A percentile compares a stretch with the other conserved stretches of the same genome.
Evolutionary conservation across 2,113 vertebrate genomes (phyloP).

Genomic region (Poicephalus gulielmi): DNA sequence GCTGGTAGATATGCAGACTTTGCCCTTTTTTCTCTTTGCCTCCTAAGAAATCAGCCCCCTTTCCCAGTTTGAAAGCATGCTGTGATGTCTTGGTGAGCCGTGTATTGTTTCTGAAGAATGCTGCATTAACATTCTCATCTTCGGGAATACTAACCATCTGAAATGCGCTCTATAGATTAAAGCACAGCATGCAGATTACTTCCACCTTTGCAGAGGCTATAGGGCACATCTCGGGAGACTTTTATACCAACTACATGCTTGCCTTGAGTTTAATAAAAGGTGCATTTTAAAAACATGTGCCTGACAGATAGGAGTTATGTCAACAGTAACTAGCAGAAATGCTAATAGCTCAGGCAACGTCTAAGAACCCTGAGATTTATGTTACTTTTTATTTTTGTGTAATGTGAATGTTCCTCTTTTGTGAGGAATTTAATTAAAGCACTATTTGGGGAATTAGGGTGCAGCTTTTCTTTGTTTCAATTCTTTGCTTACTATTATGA

Average conservation of each 20-base stretch:
- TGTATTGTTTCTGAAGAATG: background rate
- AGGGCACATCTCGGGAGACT: background rate
- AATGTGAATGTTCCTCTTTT: background rate
- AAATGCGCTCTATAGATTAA: background rate
- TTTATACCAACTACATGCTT: background rate
- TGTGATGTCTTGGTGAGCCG: background rate
- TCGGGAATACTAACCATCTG: background rate
- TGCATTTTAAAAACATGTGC: background rate
- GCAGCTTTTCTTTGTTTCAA: constrained; percentile 34
- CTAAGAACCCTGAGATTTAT: constrained; percentile 4
- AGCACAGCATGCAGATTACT: background rate
- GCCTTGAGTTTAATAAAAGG: background rate
- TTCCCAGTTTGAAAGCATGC: background rate
- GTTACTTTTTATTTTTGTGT: background rate
- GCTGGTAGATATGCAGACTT: background rate
- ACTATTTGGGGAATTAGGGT: constrained; percentile 13
- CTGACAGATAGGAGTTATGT: background rate
- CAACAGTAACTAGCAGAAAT: background rate
- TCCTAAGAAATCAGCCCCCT: background rate
- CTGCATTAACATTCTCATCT: background rate
- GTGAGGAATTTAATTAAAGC: constrained; percentile 48
- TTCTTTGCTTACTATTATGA: constrained; percentile 40
- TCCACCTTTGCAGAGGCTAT: background rate
- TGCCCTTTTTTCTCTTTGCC: background rate
- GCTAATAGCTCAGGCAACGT: background rate